These are phyloP conservation scores for Siphamia tubifer DNA, from an alignment of 2,113 vertebrate species.

Conservation along the genomic window DNA sequence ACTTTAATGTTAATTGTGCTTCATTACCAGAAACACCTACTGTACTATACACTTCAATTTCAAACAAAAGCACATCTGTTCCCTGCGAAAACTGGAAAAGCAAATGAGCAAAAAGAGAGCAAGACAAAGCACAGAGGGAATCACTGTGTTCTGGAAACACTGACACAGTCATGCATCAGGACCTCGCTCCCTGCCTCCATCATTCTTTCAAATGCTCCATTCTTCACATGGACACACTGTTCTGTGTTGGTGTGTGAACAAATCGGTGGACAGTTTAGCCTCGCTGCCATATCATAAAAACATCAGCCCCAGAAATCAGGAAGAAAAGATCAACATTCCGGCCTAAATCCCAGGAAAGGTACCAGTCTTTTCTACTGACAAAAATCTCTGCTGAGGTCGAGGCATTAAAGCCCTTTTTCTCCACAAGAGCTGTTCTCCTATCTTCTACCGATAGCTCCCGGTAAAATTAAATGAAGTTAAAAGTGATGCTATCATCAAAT, in stretches of 20 bases:
- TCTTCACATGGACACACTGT: slow-evolving; percentile 54
- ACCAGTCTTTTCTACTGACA: background rate
- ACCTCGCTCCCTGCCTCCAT: slow-evolving; percentile 61
- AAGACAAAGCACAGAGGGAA: slow-evolving; percentile 68
- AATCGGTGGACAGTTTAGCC: slow-evolving; percentile 10
- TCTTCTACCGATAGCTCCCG: background rate
- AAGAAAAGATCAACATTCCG: slow-evolving; percentile 48
- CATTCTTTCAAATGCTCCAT: slow-evolving; percentile 53
- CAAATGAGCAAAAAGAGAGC: slow-evolving; percentile 32
- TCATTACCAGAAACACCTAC: slow-evolving; percentile 26
- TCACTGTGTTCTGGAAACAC: slow-evolving; percentile 67
- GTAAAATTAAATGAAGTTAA: background rate
- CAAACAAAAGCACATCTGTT: slow-evolving; percentile 68
- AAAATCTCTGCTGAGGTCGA: background rate
- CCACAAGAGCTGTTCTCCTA: background rate
- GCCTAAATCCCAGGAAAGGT: slow-evolving; percentile 17
- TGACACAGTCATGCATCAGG: slow-evolving; percentile 68
- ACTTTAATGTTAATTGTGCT: slow-evolving; percentile 37
- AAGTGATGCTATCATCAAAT: background rate
- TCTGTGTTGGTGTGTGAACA: slow-evolving; percentile 48
- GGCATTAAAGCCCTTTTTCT: background rate
- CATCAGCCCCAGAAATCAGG: background rate
- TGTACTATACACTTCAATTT: slow-evolving; percentile 52
- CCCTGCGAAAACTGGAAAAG: slow-evolving; percentile 30
- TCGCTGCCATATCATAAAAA: slow-evolving; percentile 17